Evolutionary conservation across 2,888 invertebrate species (phyloP), one percentile per base, ranked within the genome.

Genomic region (Acrocyrtus sp.): DNA sequence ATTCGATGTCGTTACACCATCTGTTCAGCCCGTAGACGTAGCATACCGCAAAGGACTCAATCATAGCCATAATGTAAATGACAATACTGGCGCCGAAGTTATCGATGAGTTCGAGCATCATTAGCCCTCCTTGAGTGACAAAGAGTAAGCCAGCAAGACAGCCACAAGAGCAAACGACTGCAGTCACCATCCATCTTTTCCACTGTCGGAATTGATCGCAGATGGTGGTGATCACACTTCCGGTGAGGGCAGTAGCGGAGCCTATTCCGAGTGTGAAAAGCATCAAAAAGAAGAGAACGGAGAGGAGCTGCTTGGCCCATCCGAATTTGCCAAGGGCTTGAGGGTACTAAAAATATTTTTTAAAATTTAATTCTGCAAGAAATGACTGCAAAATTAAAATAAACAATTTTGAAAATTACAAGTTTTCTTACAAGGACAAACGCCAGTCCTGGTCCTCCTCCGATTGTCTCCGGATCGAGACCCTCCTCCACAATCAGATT

Each of bases 251-350:
- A 27, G 91, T 90, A 4, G 90, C 88, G 61, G 91, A 91, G 1
- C 93, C 94, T 22, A 92, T 86, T 8, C 93, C 93, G 72, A 94
- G 86, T 1, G 92, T 91, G 72, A 90, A 88, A 85, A 94, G 86
- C 94, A 94, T 94, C 80, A 92, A 85, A 87, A 93, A 93, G 85
- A 93, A 93, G n/a, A 93, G 84, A 3, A 92, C 90, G 0, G 93
- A 86, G 84, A 92, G 93, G 27, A 93, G 83, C 88, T 93, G 93
- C 0, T 93, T 92, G 5, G 90, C 87, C 17, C 87, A 84, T 41
- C 88, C 86, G 77, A 93, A 92, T 81, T 92, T 90, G 0, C 92
- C 88, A 61, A 94, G 89, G 0, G 93, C 93, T 83, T 93, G 92
- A 0, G 93, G 93, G 83, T 93, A 94, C 0, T 61, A 43, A 17